Conservation (phyloP, 2,797 vertebrate species). For the Ceryle rudis region DNA sequence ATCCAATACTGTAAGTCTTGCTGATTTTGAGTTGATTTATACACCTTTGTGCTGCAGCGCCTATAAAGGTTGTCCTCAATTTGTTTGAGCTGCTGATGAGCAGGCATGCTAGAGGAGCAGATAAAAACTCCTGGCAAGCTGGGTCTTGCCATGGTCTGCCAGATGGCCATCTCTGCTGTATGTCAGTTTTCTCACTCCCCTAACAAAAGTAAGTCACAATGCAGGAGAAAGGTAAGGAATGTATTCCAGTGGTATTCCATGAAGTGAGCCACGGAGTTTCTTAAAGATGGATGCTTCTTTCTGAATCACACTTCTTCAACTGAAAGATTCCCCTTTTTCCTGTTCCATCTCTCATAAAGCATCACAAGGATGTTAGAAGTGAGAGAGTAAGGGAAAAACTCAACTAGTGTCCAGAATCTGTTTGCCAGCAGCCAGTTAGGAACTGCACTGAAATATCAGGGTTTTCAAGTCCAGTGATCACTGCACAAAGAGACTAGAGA, state of each 20-base stretch:
- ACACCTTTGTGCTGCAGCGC: background rate
- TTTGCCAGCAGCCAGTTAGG: background rate
- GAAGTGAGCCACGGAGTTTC: background rate
- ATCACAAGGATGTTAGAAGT: background rate
- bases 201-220: background rate
- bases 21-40: background rate
- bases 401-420: background rate
- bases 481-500: background rate
- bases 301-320: background rate
- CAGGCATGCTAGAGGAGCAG: background rate
- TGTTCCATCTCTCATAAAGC: background rate
- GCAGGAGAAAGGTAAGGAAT: background rate
- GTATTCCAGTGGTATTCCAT: background rate
- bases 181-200: constrained; percentile 33
- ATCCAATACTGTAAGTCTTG: background rate
- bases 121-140: background rate
- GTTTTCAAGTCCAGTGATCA: background rate
- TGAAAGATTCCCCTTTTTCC: background rate
- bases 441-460: background rate
- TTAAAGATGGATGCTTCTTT: background rate
- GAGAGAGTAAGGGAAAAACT: background rate
- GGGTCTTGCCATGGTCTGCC: background rate
- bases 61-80: background rate
- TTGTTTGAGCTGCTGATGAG: background rate
- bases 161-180: constrained; percentile 31